A percentile compares a stretch with the other conserved stretches of the same genome.
These are phyloP conservation scores for Melospiza georgiana DNA, from an alignment of 2,113 vertebrate genomes.

Conservation along the genomic window DNA sequence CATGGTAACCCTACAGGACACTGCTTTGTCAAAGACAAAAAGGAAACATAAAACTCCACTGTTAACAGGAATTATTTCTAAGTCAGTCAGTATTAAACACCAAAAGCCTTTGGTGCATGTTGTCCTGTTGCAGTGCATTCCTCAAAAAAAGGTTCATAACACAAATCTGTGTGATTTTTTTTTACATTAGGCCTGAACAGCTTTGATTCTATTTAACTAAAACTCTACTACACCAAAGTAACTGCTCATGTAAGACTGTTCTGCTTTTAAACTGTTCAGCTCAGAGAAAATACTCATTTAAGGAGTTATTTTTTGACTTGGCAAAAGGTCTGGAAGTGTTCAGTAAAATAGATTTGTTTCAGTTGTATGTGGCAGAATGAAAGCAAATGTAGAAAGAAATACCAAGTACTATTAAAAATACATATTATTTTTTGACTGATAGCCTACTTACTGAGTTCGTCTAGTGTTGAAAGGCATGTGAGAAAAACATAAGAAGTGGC, in stretches of 20 bases:
- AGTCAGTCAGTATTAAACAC: neutral
- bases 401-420: neutral
- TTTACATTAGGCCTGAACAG: neutral
- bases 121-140: neutral
- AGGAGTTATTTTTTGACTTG: neutral
- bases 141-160: neutral
- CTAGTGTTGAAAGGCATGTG: neutral
- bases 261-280: neutral
- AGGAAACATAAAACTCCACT: neutral
- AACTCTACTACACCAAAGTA: neutral
- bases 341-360: neutral
- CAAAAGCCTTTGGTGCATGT: fast-evolving
- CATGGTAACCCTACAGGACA: neutral
- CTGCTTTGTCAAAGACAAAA: neutral
- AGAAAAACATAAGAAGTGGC: neutral
- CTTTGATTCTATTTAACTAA: neutral
- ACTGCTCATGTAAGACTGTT: neutral
- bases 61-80: neutral
- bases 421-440: neutral
- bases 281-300: neutral
- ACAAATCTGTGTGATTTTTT: neutral
- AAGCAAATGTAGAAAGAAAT: neutral
- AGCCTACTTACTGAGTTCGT: neutral
- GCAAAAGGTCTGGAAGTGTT: neutral
- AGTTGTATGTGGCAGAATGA: neutral